Evolutionary conservation across 2,888 invertebrate species (phyloP).

Genomic region (Prostheceraeus crozeri): DNA sequence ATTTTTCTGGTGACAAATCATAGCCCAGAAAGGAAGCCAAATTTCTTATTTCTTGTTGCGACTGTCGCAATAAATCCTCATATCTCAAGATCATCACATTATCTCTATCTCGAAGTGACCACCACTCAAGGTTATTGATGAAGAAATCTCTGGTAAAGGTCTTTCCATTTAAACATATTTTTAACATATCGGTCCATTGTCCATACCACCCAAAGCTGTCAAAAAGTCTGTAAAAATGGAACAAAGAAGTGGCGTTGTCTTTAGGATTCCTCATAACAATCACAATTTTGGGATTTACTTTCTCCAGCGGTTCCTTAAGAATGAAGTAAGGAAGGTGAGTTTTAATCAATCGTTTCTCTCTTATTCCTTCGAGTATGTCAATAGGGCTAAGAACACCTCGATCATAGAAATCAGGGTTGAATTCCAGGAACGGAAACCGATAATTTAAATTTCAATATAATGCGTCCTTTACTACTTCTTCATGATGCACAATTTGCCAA

Average conservation of each 20-base stretch:
- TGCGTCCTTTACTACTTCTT: neutral
- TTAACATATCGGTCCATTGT: neutral
- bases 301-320: neutral
- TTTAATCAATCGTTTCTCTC: neutral
- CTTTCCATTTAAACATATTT: neutral
- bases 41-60: neutral
- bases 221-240: conserved; percentile 12
- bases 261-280: conserved; percentile 15
- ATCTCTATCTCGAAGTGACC: neutral
- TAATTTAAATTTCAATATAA: too few species aligned
- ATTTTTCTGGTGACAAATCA: neutral
- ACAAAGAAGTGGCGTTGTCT: conserved; percentile 2
- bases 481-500: conserved; percentile 4
- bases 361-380: neutral
- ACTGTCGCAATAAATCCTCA: neutral
- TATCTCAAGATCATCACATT: neutral
- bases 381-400: neutral
- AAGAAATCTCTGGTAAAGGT: conserved; percentile 4
- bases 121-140: conserved; percentile 5
- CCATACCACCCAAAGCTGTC: conserved; percentile 6
- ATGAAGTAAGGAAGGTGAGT: conserved; percentile 11
- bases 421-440: conserved; percentile 5
- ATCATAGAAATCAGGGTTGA: too few species aligned
- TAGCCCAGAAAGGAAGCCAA: conserved; percentile 4
- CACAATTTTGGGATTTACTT: neutral